Percentiles rank a stretch among this genome's conserved stretches.
Evolutionary conservation across 2,888 invertebrate species (phyloP).

Genomic region (Drosophila heteroneura): DNA sequence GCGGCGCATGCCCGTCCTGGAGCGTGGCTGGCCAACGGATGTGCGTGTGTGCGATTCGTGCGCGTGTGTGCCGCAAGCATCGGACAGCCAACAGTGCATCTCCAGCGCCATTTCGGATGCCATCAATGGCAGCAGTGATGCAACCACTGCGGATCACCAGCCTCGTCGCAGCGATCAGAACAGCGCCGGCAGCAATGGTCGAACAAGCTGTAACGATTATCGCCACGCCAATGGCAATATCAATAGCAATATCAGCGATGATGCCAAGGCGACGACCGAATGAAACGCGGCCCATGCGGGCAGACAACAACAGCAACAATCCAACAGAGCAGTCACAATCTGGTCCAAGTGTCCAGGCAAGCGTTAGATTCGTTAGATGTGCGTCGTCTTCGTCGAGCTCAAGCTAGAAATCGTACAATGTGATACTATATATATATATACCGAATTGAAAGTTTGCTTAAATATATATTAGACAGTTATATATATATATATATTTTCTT

Average conservation of each 20-base stretch:
- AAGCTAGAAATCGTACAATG: slow-evolving; percentile 43
- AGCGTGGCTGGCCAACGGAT: slow-evolving; percentile 90
- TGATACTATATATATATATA: slow-evolving; percentile 46
- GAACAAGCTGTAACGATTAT: slow-evolving; percentile 23
- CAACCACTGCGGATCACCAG: background rate
- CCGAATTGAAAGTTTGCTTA: slow-evolving; percentile 1
- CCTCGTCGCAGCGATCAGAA: slow-evolving; percentile 1
- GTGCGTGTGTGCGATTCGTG: slow-evolving; percentile 92
- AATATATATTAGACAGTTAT: background rate
- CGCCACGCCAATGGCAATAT: slow-evolving; percentile 32
- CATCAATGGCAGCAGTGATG: slow-evolving; percentile 35
- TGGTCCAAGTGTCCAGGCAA: slow-evolving; percentile 54
- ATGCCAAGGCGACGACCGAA: slow-evolving; percentile 61
- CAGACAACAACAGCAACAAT: slow-evolving; percentile 25
- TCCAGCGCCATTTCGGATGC: slow-evolving; percentile 57
- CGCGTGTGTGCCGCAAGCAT: slow-evolving; percentile 65
- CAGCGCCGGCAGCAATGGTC: slow-evolving; percentile 12
- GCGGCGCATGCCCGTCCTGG: slow-evolving; percentile 88
- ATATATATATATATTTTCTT: background rate
- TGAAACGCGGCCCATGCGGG: slow-evolving; percentile 48
- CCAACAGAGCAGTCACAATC: slow-evolving; percentile 54
- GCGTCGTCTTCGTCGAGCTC: slow-evolving; percentile 6
- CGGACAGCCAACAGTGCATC: slow-evolving; percentile 34
- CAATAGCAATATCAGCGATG: slow-evolving; percentile 52
- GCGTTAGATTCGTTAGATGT: slow-evolving; percentile 12